These are phyloP conservation scores for Urocitellus parryii DNA, from an alignment of 2,113 vertebrate species.

Conservation along the genomic window DNA sequence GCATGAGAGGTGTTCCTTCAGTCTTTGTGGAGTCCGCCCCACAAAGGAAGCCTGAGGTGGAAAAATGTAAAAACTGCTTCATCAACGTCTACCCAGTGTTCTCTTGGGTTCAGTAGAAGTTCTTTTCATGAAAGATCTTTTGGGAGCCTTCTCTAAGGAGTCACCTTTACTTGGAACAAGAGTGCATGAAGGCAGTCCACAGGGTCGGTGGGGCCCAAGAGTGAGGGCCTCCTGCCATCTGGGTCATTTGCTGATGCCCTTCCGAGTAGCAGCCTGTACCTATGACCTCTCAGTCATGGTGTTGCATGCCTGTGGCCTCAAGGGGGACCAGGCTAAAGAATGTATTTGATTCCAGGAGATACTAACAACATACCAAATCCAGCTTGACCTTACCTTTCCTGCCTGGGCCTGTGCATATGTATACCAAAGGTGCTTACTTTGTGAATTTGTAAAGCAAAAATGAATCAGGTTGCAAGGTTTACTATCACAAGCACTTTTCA, in stretches of 20 bases:
- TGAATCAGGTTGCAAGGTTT: background rate
- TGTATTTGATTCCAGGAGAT: background rate
- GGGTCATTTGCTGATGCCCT: background rate
- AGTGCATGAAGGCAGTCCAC: fast-evolving
- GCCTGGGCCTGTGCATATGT: too few species aligned
- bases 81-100: background rate
- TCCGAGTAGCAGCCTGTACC: background rate
- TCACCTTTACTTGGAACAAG: background rate
- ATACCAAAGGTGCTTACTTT: background rate
- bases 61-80: background rate
- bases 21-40: background rate
- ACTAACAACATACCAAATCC: background rate
- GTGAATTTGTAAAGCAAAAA: background rate
- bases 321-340: background rate
- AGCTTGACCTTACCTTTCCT: background rate
- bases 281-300: background rate
- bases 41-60: background rate
- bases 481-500: background rate
- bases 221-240: background rate
- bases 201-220: background rate
- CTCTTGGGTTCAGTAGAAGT: background rate
- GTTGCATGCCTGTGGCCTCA: background rate
- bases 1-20: background rate
- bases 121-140: background rate
- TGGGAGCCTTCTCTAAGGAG: background rate